These are phyloP conservation scores for Hippocampus barbouri DNA, from an alignment of 2,113 vertebrate species.

Conservation along the genomic window DNA sequence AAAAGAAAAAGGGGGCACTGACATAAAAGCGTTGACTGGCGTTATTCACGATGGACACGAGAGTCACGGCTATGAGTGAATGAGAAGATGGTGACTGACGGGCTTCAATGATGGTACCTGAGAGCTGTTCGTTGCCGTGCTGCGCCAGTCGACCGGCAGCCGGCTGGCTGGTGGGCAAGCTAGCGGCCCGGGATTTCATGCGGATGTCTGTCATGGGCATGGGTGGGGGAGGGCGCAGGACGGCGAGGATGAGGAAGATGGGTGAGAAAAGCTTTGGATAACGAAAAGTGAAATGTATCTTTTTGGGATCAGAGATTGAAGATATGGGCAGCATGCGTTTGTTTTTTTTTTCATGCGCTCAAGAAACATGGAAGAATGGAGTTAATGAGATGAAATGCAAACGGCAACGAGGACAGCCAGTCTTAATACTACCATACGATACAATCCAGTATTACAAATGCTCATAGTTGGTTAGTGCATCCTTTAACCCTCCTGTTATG, in stretches of 20 bases:
- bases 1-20: not conserved
- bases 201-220: slow-evolving; percentile 75
- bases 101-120: slow-evolving; percentile 58
- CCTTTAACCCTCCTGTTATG: not conserved
- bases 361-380: slow-evolving; percentile 14
- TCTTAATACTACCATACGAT: not conserved
- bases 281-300: slow-evolving; percentile 5
- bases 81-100: slow-evolving; percentile 24
- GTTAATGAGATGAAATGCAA: slow-evolving; percentile 24
- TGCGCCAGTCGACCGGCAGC: slow-evolving; percentile 74
- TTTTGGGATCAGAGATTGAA: not conserved
- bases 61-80: slow-evolving; percentile 10
- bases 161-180: slow-evolving; percentile 67
- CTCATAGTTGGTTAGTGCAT: slow-evolving; percentile 36
- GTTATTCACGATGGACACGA: not conserved
- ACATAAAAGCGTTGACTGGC: not conserved
- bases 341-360: slow-evolving; percentile 6
- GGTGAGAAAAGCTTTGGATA: slow-evolving; percentile 13
- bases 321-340: slow-evolving; percentile 37
- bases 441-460: not conserved
- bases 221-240: not conserved
- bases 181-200: slow-evolving; percentile 71
- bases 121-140: slow-evolving; percentile 51
- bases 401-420: slow-evolving; percentile 17
- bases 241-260: slow-evolving; percentile 25